Evolutionary conservation across 2,888 invertebrate species (phyloP).

Genomic region (Thyatira batis): DNA sequence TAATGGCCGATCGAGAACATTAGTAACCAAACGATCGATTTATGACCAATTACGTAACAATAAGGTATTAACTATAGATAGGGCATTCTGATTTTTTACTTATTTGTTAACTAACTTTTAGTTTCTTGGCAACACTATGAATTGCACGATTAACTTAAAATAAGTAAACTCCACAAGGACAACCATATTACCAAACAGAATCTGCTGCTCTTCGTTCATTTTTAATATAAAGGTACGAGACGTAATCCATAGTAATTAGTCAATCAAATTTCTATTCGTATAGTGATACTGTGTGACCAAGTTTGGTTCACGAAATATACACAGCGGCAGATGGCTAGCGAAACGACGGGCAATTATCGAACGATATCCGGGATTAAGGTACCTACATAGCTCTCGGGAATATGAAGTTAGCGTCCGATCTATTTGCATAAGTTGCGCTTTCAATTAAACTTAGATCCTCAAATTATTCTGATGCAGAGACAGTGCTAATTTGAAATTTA

Average conservation of each 20-base stretch:
- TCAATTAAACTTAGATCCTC: slow-evolving; percentile 38
- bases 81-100: slow-evolving; percentile 1
- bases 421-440: slow-evolving; percentile 49
- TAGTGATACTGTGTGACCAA: not conserved
- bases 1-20: slow-evolving; percentile 17
- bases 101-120: not conserved
- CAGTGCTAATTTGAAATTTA: not conserved
- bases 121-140: not conserved
- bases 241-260: no score
- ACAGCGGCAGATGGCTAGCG: slow-evolving; percentile 19
- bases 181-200: no score
- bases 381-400: slow-evolving; percentile 18
- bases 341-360: slow-evolving; percentile 40
- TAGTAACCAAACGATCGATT: slow-evolving; percentile 28
- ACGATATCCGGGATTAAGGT: slow-evolving; percentile 39
- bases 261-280: not conserved
- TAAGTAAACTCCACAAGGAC: no score
- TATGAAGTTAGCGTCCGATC: slow-evolving; percentile 26
- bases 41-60: slow-evolving; percentile 9
- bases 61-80: slow-evolving; percentile 16
- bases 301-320: slow-evolving; percentile 21
- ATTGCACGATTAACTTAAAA: no score
- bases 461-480: slow-evolving; percentile 21
- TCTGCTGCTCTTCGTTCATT: no score
- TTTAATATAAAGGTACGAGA: no score